A percentile compares a stretch with the other conserved stretches of the same genome.
phyloP scores from a whole-genome alignment of 2,113 vertebrate genomes.

The Lucifuga dentata region DNA sequence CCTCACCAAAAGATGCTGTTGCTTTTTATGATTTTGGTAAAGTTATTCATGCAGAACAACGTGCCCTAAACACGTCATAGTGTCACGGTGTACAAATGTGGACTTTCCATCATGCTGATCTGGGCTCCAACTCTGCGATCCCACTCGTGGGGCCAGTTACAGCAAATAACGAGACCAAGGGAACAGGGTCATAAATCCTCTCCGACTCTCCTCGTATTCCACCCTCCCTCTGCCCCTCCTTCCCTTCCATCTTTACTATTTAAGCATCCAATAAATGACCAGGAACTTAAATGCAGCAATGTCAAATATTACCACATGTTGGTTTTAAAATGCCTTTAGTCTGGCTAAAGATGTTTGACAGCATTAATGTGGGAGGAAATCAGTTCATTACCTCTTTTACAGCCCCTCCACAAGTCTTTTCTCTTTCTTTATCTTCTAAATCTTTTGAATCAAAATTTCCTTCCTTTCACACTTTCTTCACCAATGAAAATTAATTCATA shows the following conservation, averaged over 20 bases:
- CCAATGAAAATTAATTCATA: constrained; percentile 67
- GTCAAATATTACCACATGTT: constrained; percentile 52
- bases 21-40: constrained; percentile 8
- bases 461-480: constrained; percentile 41
- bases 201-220: constrained; percentile 64
- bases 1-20: no score
- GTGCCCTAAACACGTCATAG: constrained; percentile 56
- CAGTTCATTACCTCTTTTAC: constrained; percentile 24
- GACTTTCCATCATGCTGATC: constrained; percentile 79
- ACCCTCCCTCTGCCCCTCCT: constrained; percentile 42
- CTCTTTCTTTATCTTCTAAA: constrained; percentile 44
- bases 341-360: constrained; percentile 37
- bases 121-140: constrained; percentile 66
- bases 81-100: constrained; percentile 69
- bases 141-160: constrained; percentile 82
- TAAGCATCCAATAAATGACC: constrained; percentile 45
- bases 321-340: constrained; percentile 32
- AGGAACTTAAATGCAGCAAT: constrained; percentile 41
- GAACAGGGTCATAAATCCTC: constrained; percentile 81
- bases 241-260: constrained; percentile 42
- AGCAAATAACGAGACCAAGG: constrained; percentile 78
- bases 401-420: constrained; percentile 1
- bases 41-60: background rate
- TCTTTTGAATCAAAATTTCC: constrained; percentile 35
- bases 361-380: constrained; percentile 52